Conservation (phyloP, 2,113 vertebrate species). For the Phaethon lepturus region DNA sequence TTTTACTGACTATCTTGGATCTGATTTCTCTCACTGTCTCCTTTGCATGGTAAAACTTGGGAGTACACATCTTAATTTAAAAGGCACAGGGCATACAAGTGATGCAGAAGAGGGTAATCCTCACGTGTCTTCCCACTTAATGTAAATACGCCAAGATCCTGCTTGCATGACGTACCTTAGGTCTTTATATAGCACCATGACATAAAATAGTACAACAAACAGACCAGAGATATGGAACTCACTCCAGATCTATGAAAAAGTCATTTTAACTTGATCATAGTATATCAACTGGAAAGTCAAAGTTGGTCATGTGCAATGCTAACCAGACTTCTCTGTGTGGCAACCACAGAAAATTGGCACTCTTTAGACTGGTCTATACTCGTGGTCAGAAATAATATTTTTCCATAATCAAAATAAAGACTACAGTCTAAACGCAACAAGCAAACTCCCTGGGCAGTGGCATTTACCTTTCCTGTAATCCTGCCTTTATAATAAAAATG, state of each 20-base stretch:
- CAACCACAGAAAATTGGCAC: background rate
- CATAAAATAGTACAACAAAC: background rate
- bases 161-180: background rate
- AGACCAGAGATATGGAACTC: background rate
- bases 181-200: background rate
- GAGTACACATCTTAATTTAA: background rate
- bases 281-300: background rate
- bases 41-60: background rate
- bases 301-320: background rate
- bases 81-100: background rate
- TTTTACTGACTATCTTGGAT: background rate
- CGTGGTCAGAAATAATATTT: background rate
- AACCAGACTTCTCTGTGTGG: background rate
- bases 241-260: background rate
- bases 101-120: background rate
- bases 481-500: background rate
- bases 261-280: background rate
- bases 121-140: background rate
- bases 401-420: background rate
- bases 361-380: background rate
- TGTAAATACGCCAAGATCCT: background rate
- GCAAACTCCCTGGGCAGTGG: background rate
- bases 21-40: background rate
- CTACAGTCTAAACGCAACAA: background rate
- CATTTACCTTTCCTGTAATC: background rate